Percentiles rank a stretch among this genome's conserved stretches.
phyloP scores from a whole-genome alignment of 2,888 invertebrate species.

The Tubulanus polymorphus region DNA sequence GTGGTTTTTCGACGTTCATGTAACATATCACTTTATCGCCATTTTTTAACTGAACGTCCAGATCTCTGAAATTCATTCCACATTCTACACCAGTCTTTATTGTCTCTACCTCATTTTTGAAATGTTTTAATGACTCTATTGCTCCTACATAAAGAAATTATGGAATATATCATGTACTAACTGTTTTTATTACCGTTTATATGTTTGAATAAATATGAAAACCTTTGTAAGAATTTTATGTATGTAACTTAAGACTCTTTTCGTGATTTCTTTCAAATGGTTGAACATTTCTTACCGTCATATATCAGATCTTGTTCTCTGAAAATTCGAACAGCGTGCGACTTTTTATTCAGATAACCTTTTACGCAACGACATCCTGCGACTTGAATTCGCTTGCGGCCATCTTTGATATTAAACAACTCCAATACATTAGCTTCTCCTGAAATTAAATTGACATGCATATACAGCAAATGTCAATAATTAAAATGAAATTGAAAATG shows the following conservation, averaged over 20 bases:
- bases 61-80: constrained; percentile 73
- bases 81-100: constrained; percentile 85
- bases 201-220: too few relatives aligned
- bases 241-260: too few relatives aligned
- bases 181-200: constrained; percentile 63
- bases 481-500: too few relatives aligned
- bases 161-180: background rate
- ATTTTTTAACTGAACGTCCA: constrained; percentile 62
- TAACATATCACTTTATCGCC: constrained; percentile 81
- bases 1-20: constrained; percentile 62
- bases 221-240: too few relatives aligned
- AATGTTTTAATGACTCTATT: constrained; percentile 77
- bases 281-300: constrained; percentile 61
- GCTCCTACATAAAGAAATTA: constrained; percentile 57
- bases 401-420: constrained; percentile 68
- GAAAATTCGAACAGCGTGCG: constrained; percentile 66
- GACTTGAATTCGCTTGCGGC: constrained; percentile 74
- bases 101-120: constrained; percentile 79
- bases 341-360: constrained; percentile 69
- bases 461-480: background rate
- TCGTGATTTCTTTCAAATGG: too few relatives aligned
- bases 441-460: constrained; percentile 32
- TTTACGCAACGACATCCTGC: constrained; percentile 83
- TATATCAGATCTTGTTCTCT: constrained; percentile 63
- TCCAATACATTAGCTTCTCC: constrained; percentile 84